Conservation (phyloP, 2,113 vertebrate genomes). For the Chaetorhynchus papuensis region DNA sequence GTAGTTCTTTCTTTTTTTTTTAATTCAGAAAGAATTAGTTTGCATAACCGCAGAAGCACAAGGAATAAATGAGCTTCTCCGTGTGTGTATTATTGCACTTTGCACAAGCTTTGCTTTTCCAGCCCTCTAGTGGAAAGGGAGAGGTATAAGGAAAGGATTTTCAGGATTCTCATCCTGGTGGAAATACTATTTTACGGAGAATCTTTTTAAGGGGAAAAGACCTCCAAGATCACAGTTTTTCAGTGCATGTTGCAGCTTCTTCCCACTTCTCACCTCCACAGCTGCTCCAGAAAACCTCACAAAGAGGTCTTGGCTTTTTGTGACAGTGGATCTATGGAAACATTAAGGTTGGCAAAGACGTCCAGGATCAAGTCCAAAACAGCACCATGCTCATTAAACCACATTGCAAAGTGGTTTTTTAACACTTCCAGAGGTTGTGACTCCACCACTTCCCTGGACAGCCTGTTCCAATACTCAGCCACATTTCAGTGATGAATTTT, state of each 20-base stretch:
- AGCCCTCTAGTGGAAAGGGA: slow-evolving; percentile 47
- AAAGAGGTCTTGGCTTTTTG: background rate
- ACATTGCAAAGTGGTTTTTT: fast-evolving
- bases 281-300: background rate
- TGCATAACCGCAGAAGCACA: background rate
- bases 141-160: background rate
- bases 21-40: background rate
- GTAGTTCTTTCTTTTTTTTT: background rate
- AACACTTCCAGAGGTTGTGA: background rate
- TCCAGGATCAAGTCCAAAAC: background rate
- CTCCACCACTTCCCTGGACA: background rate
- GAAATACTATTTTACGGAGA: fast-evolving
- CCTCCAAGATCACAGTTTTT: background rate
- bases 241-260: fast-evolving
- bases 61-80: background rate
- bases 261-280: background rate
- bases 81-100: background rate
- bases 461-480: background rate
- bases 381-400: background rate
- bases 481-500: background rate
- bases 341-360: background rate
- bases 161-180: background rate
- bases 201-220: background rate
- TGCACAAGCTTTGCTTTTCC: background rate
- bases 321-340: background rate